A percentile compares a stretch with the other conserved stretches of the same genome.
Conservation (phyloP, 2,113 vertebrate species). For the Trichechus manatus region DNA sequence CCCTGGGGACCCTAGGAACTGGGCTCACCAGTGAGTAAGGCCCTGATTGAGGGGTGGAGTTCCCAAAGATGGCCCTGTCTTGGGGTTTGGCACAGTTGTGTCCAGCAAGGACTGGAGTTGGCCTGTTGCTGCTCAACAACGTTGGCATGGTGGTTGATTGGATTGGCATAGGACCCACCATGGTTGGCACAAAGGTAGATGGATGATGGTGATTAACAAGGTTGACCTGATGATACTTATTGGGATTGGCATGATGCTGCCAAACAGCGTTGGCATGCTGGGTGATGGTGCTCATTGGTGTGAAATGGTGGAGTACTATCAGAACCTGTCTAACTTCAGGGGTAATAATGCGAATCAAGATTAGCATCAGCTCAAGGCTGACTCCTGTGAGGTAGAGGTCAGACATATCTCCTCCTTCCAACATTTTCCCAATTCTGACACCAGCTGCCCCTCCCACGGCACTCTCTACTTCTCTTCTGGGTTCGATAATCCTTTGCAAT, state of each 20-base stretch:
- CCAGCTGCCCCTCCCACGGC: neutral
- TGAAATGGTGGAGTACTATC: neutral
- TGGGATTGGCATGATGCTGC: neutral
- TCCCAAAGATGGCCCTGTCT: neutral
- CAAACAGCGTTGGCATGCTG: neutral
- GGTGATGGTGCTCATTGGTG: neutral
- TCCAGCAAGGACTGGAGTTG: neutral
- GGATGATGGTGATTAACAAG: neutral
- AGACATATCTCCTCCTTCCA: neutral
- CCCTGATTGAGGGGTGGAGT: neutral
- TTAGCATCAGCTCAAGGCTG: neutral
- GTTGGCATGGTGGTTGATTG: neutral
- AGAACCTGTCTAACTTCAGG: neutral
- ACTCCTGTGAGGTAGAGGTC: neutral
- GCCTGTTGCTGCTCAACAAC: neutral
- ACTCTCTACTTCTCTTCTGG: neutral
- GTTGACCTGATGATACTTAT: neutral
- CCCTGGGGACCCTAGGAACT: neutral
- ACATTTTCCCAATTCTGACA: neutral
- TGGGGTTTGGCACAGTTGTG: neutral
- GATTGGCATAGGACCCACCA: neutral
- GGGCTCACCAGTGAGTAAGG: neutral
- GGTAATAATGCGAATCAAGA: neutral
- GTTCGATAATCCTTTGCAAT: neutral
- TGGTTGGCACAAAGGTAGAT: neutral